Percentiles rank a stretch among this genome's conserved stretches.
Conservation (phyloP, 2,888 invertebrate genomes). For the Rapana venosa region DNA sequence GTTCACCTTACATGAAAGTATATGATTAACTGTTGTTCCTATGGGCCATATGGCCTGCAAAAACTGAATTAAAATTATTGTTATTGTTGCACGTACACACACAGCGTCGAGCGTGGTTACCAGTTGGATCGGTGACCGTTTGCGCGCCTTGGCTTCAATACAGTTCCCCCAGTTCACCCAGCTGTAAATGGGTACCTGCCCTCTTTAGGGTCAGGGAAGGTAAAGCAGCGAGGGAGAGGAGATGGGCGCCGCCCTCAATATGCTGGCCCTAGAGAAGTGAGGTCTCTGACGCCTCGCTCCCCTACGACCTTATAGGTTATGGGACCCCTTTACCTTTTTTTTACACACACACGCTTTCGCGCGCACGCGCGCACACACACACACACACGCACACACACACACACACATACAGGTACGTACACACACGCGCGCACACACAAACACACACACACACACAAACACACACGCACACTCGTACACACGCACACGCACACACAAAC, state of each 20-base stretch:
- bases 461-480: background rate
- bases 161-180: too few relatives aligned
- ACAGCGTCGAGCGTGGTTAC: too few relatives aligned
- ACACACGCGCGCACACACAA: slow-evolving; percentile 16
- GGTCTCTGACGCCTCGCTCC: background rate
- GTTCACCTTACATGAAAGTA: too few relatives aligned
- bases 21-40: too few relatives aligned
- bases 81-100: too few relatives aligned
- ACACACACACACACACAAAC: slow-evolving; percentile 31
- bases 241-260: background rate
- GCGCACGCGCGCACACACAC: slow-evolving; percentile 1
- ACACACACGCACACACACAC: slow-evolving; percentile 21
- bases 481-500: background rate
- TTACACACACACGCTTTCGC: background rate
- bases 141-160: too few relatives aligned
- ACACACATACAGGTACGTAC: slow-evolving; percentile 24
- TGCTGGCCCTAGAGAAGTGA: background rate
- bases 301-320: too few relatives aligned
- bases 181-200: background rate
- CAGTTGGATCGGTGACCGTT: too few relatives aligned
- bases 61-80: too few relatives aligned
- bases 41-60: too few relatives aligned
- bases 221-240: background rate
- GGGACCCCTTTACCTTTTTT: too few relatives aligned
- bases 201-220: background rate